These are phyloP conservation scores for Tipula unca DNA, from an alignment of 2,888 invertebrate species.

Conservation along the genomic window DNA sequence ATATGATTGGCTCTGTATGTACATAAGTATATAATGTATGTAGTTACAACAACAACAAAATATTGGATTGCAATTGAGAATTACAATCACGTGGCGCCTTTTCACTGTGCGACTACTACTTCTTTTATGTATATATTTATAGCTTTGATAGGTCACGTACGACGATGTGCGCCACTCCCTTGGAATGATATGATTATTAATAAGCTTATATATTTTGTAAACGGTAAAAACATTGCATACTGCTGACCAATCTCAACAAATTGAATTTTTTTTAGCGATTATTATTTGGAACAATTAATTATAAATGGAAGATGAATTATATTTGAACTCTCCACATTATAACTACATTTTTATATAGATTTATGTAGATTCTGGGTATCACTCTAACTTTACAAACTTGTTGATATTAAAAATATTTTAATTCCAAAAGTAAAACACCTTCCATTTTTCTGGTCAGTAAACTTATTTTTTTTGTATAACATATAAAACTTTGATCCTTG, in stretches of 20 bases:
- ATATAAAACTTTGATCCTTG: neutral
- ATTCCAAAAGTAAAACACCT: neutral
- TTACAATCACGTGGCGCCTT: neutral
- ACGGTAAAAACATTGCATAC: neutral
- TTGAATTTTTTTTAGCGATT: neutral
- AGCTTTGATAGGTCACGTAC: neutral
- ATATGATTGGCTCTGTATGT: neutral
- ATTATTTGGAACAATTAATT: neutral
- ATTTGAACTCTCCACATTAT: neutral
- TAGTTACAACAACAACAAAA: neutral
- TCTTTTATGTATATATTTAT: neutral
- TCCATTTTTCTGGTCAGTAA: neutral
- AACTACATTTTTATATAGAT: neutral
- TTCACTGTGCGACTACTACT: neutral
- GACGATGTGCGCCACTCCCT: neutral
- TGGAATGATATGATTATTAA: neutral
- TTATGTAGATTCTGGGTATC: neutral
- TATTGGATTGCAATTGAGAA: neutral
- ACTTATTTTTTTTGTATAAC: neutral
- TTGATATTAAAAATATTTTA: slow-evolving; percentile 3
- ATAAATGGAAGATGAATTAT: neutral
- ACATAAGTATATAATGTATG: neutral
- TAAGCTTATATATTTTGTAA: neutral
- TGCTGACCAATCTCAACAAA: neutral
- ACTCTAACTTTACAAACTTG: neutral